A percentile compares a stretch with the other conserved stretches of the same genome.
These are phyloP conservation scores for Lobophora halterata DNA, from an alignment of 2,888 invertebrate species.

Conservation along the genomic window DNA sequence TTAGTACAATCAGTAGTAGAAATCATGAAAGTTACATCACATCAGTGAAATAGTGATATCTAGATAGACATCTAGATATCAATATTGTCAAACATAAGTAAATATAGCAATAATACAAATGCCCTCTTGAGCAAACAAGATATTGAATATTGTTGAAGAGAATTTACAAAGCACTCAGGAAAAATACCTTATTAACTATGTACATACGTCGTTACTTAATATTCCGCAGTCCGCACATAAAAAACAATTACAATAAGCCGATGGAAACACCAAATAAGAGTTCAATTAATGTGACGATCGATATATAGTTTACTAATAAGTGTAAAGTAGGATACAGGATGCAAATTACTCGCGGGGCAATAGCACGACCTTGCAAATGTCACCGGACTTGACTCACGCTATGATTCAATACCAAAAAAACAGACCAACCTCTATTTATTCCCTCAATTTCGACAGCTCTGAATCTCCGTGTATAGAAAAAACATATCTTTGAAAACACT, in stretches of 20 bases:
- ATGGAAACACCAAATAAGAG: neutral
- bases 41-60: no score
- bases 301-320: neutral
- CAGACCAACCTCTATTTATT: slow-evolving; percentile 13
- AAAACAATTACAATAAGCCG: neutral
- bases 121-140: no score
- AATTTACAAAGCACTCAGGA: no score
- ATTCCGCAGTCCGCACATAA: slow-evolving; percentile 1
- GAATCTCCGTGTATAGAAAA: slow-evolving; percentile 27
- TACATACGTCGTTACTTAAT: neutral
- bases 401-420: slow-evolving; percentile 46
- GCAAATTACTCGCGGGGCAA: slow-evolving; percentile 36
- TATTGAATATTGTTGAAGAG: no score
- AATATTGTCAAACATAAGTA: no score
- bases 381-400: slow-evolving; percentile 51
- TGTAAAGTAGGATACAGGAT: slow-evolving; percentile 16
- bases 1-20: no score
- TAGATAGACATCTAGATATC: no score
- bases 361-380: slow-evolving; percentile 67
- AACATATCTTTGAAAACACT: slow-evolving; percentile 39
- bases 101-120: no score
- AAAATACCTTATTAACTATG: no score
- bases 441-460: slow-evolving; percentile 7
- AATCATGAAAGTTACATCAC: no score
- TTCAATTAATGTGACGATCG: neutral